These are phyloP conservation scores for Tachuris rubrigastra DNA, from an alignment of 2,113 vertebrate genomes.

Conservation along the genomic window DNA sequence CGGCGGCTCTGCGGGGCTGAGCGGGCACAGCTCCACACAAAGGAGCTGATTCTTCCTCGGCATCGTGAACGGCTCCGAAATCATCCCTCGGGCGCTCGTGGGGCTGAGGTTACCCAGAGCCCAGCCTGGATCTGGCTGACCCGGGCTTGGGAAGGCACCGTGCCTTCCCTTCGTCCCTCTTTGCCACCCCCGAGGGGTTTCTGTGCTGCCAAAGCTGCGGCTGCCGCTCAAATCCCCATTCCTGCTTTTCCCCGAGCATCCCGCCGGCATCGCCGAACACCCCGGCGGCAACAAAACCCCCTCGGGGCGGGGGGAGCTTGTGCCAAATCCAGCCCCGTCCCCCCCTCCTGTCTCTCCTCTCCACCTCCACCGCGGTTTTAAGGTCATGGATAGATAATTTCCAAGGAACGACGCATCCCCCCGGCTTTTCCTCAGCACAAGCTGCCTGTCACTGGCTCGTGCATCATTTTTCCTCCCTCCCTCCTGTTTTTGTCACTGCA, in stretches of 20 bases:
- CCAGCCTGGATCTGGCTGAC: not conserved
- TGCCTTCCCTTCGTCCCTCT: not conserved
- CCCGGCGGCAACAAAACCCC: not conserved
- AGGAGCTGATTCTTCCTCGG: not conserved
- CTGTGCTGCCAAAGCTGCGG: not conserved
- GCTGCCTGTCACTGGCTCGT: not conserved
- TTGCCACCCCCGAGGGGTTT: not conserved
- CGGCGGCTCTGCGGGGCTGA: not conserved
- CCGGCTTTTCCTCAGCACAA: not conserved
- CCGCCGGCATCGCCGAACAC: not conserved
- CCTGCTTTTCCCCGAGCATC: not conserved
- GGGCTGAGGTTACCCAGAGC: not conserved
- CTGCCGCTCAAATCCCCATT: not conserved
- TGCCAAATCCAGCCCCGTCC: not conserved
- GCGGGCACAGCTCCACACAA: not conserved
- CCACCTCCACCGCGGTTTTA: not conserved
- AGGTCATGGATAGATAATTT: not conserved
- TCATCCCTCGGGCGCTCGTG: fast-evolving
- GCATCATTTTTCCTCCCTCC: not conserved
- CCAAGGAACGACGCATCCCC: not conserved
- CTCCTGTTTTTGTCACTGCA: not conserved
- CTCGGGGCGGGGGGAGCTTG: not conserved
- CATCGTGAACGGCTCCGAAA: not conserved
- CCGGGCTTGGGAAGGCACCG: fast-evolving
- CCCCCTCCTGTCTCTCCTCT: not conserved